Evolutionary conservation across 1,140 invertebrate genomes (phyloP).

Genomic region (silkworm (Bombyx mori)): DNA sequence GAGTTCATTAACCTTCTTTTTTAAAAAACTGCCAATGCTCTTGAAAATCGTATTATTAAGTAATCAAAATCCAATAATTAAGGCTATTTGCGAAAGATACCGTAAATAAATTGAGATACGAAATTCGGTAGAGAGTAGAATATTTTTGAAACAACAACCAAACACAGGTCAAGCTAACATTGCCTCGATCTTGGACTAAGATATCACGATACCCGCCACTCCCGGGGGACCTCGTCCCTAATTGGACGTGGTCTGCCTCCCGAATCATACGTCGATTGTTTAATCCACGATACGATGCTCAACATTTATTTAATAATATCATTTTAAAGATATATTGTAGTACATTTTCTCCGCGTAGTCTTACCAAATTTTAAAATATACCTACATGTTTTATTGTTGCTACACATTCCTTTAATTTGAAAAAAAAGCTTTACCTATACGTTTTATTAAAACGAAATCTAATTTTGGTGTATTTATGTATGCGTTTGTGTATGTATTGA

Average conservation of each 20-base stretch:
- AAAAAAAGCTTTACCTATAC: too few relatives aligned
- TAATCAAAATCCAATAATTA: too few relatives aligned
- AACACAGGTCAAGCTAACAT: slow-evolving; percentile 7
- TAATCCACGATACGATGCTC: slow-evolving; percentile 33
- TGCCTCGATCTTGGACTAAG: slow-evolving; percentile 11
- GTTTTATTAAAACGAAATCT: too few relatives aligned
- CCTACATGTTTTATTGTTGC: too few relatives aligned
- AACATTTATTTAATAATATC: slow-evolving; percentile 16
- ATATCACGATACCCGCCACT: slow-evolving; percentile 31
- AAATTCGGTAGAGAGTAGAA: background rate
- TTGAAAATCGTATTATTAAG: too few relatives aligned
- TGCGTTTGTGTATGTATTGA: too few relatives aligned
- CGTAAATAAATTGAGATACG: background rate
- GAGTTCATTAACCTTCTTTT: too few relatives aligned
- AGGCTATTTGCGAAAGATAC: background rate
- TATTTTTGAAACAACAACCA: background rate
- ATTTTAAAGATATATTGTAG: slow-evolving; percentile 2
- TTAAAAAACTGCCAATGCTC: too few relatives aligned
- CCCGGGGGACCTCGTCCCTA: slow-evolving; percentile 41
- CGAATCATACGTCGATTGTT: slow-evolving; percentile 40
- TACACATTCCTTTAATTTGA: too few relatives aligned
- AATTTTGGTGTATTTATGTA: too few relatives aligned
- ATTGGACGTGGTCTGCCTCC: slow-evolving; percentile 49
- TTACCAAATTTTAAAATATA: too few relatives aligned
- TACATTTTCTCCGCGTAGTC: too few relatives aligned